Percentiles rank a stretch among this genome's conserved stretches.
Conservation (phyloP, 2,888 invertebrate genomes). For the Lamellibrachia satsuma region DNA sequence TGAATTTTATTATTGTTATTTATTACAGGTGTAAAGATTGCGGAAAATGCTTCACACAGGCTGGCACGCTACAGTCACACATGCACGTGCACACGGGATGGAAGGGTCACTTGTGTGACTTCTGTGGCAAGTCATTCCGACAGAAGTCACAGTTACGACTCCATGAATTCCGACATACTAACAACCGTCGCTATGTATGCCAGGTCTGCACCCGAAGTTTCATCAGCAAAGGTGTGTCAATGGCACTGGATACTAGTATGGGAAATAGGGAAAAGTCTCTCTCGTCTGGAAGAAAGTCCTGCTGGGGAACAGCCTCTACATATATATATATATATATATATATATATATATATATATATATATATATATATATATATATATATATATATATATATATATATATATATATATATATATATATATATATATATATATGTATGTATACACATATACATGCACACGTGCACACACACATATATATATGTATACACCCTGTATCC, state of each 20-base stretch:
- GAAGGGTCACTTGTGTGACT: constrained; percentile 89
- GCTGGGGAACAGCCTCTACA: neutral
- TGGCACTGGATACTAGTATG: neutral
- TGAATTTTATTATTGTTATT: neutral
- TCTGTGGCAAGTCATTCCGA: constrained; percentile 88
- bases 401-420: too few relatives aligned
- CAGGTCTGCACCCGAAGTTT: constrained; percentile 74
- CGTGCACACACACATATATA: too few relatives aligned
- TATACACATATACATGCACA: too few relatives aligned
- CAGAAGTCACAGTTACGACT: constrained; percentile 91
- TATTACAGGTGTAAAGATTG: constrained; percentile 20
- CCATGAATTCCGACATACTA: constrained; percentile 97
- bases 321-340: neutral
- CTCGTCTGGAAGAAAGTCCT: too few relatives aligned
- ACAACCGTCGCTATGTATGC: constrained; percentile 93
- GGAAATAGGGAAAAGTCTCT: too few relatives aligned
- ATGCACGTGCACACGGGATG: constrained; percentile 14
- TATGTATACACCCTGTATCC: too few relatives aligned
- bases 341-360: too few relatives aligned
- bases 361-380: too few relatives aligned
- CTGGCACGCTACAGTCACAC: constrained; percentile 22
- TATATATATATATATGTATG: too few relatives aligned
- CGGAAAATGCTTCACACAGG: constrained; percentile 24
- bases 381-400: too few relatives aligned
- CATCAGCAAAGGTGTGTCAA: constrained; percentile 63